These are phyloP conservation scores for Talpa occidentalis DNA, from an alignment of 2,113 vertebrate species.

Conservation along the genomic window DNA sequence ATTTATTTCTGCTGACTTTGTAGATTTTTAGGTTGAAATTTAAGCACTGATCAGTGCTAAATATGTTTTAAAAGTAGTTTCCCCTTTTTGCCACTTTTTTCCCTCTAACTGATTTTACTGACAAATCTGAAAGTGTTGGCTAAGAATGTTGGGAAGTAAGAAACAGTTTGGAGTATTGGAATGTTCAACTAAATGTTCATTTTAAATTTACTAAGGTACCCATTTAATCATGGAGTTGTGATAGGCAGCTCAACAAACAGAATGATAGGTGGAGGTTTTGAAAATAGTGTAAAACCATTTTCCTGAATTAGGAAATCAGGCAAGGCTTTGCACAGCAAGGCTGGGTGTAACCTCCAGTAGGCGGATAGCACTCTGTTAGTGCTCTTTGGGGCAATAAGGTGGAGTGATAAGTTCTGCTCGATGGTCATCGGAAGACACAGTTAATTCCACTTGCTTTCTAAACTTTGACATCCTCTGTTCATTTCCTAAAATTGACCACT, in stretches of 20 bases:
- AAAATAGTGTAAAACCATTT: neutral
- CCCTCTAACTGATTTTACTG: neutral
- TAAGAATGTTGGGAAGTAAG: neutral
- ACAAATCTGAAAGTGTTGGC: neutral
- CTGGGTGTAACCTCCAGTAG: neutral
- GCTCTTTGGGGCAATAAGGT: neutral
- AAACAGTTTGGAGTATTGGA: neutral
- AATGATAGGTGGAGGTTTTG: neutral
- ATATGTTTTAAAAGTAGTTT: neutral
- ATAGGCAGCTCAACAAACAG: neutral
- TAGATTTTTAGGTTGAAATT: constrained; percentile 16
- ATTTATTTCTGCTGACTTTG: constrained; percentile 2
- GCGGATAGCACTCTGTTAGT: neutral
- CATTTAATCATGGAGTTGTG: neutral
- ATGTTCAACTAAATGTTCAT: neutral
- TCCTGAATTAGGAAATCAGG: neutral
- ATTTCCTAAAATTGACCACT: neutral
- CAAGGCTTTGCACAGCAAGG: neutral
- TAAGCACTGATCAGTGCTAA: neutral
- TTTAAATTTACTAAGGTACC: neutral
- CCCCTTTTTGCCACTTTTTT: neutral
- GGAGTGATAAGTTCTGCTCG: neutral
- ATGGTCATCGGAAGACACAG: neutral
- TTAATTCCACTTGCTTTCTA: neutral
- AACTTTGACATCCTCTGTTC: neutral